Evolutionary conservation across 2,113 vertebrate species (phyloP), one percentile per base, ranked within the genome.

Genomic region (Oplegnathus fasciatus): DNA sequence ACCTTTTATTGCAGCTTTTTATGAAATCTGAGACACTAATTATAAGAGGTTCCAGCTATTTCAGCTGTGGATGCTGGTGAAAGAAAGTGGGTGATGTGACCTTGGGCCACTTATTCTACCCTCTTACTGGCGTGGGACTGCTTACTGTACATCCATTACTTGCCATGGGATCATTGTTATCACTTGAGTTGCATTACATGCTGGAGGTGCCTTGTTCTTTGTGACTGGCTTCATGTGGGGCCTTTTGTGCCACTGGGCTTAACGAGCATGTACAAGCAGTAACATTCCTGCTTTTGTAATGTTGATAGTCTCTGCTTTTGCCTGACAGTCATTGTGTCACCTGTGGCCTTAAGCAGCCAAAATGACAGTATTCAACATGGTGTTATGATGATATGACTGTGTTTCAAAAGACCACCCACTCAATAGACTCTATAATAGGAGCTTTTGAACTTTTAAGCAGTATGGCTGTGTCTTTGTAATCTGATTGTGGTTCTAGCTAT

Each of bases 151-250:
- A 44, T 83, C 72, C 70, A 67, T 82, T 62, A 83, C 55, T 58
- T 68, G 50, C 40, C 28, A 1, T 13, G 10, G 28, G 28, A 42
- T 52, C 14, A 55, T 24, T 87, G 52, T 84, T 82, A 32, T 42
- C 37, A 20, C 40, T 80, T 22, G 57, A 77, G 80, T 82, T 66
- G 54, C 54, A 40, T 84, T 88, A 84, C 75, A 75, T 24, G 48
- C 71, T 64, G 48, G 50, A 61, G 52, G 74, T 81, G 71, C 60
- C 48, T 85, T 58, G 34, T 37, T 84, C 72, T 91, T 81, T 93
- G 89, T 83, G 55, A 48, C 70, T 80, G 80, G 26, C 61, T 86
- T 89, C 71, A 78, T 70, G 86, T 80, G 80, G 58, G 48, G 78
- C 60, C 50, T 66, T 57, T 32, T 17, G 13, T 64, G 17, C 40